Conservation (phyloP, 2,113 vertebrate species). For the Megaceryle maxima region DNA sequence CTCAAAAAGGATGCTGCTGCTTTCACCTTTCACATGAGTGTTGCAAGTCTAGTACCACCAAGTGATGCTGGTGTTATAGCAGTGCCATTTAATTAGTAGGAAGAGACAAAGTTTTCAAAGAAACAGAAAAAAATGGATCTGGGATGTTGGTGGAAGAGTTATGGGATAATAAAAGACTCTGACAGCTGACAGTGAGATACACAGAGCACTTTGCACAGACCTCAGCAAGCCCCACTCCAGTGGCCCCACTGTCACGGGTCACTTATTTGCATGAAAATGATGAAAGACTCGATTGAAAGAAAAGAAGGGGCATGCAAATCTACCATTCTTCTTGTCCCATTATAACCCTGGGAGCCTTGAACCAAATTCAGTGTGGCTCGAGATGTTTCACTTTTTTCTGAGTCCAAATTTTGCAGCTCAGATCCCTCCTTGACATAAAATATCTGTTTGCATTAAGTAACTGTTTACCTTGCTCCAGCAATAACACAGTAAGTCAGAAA, state of each 20-base stretch:
- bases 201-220: not conserved
- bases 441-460: not conserved
- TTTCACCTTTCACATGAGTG: not conserved
- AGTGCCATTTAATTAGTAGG: not conserved
- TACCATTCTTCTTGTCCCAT: not conserved
- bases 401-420: not conserved
- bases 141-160: not conserved
- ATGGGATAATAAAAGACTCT: not conserved
- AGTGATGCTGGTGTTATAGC: not conserved
- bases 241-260: not conserved
- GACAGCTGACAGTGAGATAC: not conserved
- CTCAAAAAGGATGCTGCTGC: not conserved
- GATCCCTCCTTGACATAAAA: not conserved
- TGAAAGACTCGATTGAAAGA: not conserved
- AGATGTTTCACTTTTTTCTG: not conserved
- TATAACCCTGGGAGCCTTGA: not conserved
- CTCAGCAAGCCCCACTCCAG: not conserved
- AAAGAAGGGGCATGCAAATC: not conserved
- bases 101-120: not conserved
- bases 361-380: not conserved
- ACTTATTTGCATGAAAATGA: conserved; percentile 24
- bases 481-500: not conserved
- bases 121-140: not conserved
- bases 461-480: not conserved
- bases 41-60: not conserved